A percentile compares a stretch with the other conserved stretches of the same genome.
Evolutionary conservation across 2,888 invertebrate genomes (phyloP).

Genomic region (Synanthedon andrenaeformis): DNA sequence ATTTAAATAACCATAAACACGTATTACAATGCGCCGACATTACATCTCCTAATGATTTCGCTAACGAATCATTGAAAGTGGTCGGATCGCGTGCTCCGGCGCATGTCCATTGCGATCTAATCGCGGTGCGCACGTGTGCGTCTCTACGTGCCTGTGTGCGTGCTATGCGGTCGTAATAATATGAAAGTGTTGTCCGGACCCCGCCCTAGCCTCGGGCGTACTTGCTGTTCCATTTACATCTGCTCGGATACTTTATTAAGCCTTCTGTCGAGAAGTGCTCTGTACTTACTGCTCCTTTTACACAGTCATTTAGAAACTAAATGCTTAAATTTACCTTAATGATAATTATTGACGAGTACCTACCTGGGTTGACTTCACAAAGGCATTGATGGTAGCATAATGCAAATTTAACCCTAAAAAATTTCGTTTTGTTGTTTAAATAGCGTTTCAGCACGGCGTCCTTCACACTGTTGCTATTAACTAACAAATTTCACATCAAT

Average conservation of each 20-base stretch:
- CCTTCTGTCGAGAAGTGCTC: constrained; percentile 44
- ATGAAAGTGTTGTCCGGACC: constrained; percentile 68
- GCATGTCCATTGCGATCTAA: constrained; percentile 35
- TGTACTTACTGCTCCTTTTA: constrained; percentile 6
- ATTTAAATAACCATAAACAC: constrained; percentile 71
- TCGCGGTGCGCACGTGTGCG: constrained; percentile 23
- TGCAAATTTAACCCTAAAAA: neutral
- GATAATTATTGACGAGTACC: neutral
- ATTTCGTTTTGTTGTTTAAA: no score
- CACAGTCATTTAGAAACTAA: neutral
- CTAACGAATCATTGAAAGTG: constrained; percentile 71
- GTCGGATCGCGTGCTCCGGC: constrained; percentile 62
- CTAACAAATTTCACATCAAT: no score
- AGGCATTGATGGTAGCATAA: neutral
- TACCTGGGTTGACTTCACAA: neutral
- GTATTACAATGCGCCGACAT: constrained; percentile 66
- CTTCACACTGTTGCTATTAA: no score
- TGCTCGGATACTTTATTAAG: constrained; percentile 64
- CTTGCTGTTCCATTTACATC: constrained; percentile 65
- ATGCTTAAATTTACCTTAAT: neutral
- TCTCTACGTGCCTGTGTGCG: constrained; percentile 26
- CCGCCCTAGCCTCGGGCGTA: constrained; percentile 65
- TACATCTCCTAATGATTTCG: constrained; percentile 71
- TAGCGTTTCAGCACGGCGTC: no score
- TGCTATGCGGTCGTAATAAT: constrained; percentile 58